Percentiles rank a stretch among this genome's conserved stretches.
Conservation (phyloP, 2,113 vertebrate species). For the Poecilia latipinna region DNA sequence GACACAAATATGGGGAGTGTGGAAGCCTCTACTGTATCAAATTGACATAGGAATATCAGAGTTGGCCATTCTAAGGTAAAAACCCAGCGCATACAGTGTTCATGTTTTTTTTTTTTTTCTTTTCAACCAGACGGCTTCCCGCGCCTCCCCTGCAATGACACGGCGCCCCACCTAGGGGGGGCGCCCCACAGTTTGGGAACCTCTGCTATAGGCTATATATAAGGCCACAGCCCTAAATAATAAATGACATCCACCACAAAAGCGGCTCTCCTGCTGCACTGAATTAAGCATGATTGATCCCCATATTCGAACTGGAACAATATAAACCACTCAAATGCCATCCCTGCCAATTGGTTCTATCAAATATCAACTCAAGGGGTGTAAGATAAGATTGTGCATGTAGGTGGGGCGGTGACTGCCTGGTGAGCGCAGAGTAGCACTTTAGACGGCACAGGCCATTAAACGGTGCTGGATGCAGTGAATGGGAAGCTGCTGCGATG, state of each 20-base stretch:
- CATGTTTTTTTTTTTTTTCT: too few relatives aligned
- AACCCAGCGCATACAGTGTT: too few relatives aligned
- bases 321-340: slow-evolving; percentile 46
- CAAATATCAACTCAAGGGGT: slow-evolving; percentile 32
- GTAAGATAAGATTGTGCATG: slow-evolving; percentile 43
- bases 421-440: slow-evolving; percentile 42
- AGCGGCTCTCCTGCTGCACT: slow-evolving; percentile 45
- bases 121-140: too few relatives aligned
- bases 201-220: too few relatives aligned
- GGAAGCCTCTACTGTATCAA: too few relatives aligned
- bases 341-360: slow-evolving; percentile 42
- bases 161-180: too few relatives aligned
- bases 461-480: slow-evolving; percentile 44
- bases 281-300: slow-evolving; percentile 74
- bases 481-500: slow-evolving; percentile 39
- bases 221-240: slow-evolving; percentile 64
- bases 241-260: slow-evolving; percentile 55
- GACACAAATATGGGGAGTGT: too few relatives aligned
- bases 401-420: slow-evolving; percentile 17
- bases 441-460: slow-evolving; percentile 58
- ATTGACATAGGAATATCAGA: too few relatives aligned
- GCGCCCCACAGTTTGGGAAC: too few relatives aligned
- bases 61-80: too few relatives aligned
- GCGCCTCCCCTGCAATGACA: too few relatives aligned
- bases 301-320: slow-evolving; percentile 39